Percentiles rank a stretch among this genome's conserved stretches.
These are phyloP conservation scores for Cyanoderma ruficeps DNA, from an alignment of 2,113 vertebrate genomes.

Conservation along the genomic window DNA sequence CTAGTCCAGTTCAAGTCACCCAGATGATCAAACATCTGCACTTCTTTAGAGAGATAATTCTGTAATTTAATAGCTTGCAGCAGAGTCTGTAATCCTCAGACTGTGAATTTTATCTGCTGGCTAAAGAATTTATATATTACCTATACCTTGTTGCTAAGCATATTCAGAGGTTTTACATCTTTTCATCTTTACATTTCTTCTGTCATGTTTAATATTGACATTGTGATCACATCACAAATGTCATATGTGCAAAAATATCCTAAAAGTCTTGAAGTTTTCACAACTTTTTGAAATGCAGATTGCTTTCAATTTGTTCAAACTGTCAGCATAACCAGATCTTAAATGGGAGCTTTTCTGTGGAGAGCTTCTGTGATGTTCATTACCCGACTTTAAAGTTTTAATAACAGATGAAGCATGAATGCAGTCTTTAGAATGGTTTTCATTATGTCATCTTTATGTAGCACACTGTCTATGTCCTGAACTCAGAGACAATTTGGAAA, in stretches of 20 bases:
- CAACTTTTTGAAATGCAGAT: not conserved
- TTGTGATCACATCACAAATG: not conserved
- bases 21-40: not conserved
- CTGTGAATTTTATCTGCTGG: not conserved
- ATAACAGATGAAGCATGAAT: not conserved
- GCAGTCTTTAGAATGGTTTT: not conserved
- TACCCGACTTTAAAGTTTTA: not conserved
- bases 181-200: not conserved
- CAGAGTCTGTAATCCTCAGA: not conserved
- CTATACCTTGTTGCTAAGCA: not conserved
- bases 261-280: not conserved
- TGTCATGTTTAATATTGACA: not conserved
- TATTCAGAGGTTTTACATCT: not conserved
- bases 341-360: not conserved
- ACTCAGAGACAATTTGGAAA: not conserved
- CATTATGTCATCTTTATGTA: not conserved
- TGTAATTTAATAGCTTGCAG: not conserved
- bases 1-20: not conserved
- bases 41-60: not conserved
- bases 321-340: not conserved
- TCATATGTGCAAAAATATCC: not conserved
- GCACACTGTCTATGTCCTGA: not conserved
- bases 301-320: not conserved
- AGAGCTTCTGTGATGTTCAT: not conserved
- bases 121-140: not conserved